Evolutionary conservation across 2,888 invertebrate species (phyloP).

Genomic region (Lampropteryx suffumata): DNA sequence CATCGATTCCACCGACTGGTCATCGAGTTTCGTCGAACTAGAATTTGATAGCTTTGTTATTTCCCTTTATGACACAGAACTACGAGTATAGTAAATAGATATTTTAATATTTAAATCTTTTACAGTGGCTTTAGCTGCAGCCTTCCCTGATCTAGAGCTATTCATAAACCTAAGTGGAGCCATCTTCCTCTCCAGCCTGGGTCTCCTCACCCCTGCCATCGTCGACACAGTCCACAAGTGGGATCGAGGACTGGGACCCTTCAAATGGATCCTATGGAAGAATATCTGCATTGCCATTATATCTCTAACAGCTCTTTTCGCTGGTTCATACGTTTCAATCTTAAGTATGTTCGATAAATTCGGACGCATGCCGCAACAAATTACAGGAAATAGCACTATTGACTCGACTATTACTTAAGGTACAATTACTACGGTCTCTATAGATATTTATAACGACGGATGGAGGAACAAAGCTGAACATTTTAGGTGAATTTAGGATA

Average conservation of each 20-base stretch:
- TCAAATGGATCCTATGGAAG: constrained; percentile 87
- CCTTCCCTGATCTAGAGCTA: constrained; percentile 91
- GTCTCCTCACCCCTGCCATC: constrained; percentile 88
- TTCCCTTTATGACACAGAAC: no score
- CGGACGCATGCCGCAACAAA: constrained; percentile 3
- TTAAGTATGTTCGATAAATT: constrained; percentile 61
- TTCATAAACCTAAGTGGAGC: constrained; percentile 95
- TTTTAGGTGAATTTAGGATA: no score
- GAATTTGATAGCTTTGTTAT: no score
- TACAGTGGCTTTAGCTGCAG: constrained; percentile 88
- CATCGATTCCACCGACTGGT: no score
- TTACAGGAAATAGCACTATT: constrained; percentile 24
- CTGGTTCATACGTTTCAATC: constrained; percentile 70
- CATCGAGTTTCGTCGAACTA: no score
- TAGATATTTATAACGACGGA: no score
- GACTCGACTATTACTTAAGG: constrained; percentile 21
- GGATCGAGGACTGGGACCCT: constrained; percentile 84
- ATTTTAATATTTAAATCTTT: constrained; percentile 25
- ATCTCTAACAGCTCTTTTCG: constrained; percentile 64
- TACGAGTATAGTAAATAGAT: no score
- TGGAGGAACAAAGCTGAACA: no score
- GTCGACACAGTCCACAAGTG: constrained; percentile 88
- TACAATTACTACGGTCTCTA: no score
- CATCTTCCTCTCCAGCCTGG: constrained; percentile 86
- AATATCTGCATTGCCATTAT: constrained; percentile 78